phyloP scores from a whole-genome alignment of 2,888 invertebrate genomes.

The Hirtodrosophila histrioides region DNA sequence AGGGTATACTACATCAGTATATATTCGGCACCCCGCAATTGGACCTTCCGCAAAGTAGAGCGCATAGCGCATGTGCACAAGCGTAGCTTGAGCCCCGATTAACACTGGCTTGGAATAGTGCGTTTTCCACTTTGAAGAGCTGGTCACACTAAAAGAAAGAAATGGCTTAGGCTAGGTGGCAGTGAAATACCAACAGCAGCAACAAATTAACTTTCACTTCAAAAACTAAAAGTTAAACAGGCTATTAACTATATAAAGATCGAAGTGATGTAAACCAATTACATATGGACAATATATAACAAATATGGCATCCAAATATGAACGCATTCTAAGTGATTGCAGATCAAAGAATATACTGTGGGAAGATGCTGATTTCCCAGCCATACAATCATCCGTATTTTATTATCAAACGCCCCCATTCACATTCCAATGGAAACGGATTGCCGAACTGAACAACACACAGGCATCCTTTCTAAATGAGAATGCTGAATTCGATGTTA shows the following conservation, averaged over 20 bases:
- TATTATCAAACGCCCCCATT: constrained; percentile 98
- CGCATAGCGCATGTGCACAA: constrained; percentile 6
- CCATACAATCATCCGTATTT: constrained; percentile 94
- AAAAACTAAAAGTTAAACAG: constrained; percentile 17
- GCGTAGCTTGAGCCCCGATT: constrained; percentile 7
- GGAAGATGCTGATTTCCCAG: constrained; percentile 97
- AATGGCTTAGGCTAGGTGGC: constrained; percentile 55
- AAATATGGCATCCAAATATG: constrained; percentile 86
- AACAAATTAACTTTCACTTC: constrained; percentile 60
- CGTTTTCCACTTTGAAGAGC: constrained; percentile 12
- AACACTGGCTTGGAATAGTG: constrained; percentile 8
- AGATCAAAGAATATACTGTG: constrained; percentile 91
- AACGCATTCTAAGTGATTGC: constrained; percentile 92
- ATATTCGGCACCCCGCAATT: too few relatives aligned
- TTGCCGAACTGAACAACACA: constrained; percentile 86
- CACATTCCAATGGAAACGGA: constrained; percentile 95
- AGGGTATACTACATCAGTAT: too few relatives aligned
- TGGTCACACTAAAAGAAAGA: constrained; percentile 50
- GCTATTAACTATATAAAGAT: constrained; percentile 6
- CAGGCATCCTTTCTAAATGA: constrained; percentile 86
- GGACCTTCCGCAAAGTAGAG: neutral
- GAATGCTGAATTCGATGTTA: constrained; percentile 90
- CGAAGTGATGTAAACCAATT: constrained; percentile 38
- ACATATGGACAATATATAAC: constrained; percentile 17
- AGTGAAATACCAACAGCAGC: constrained; percentile 38